Evolutionary conservation across 2,797 vertebrate species (phyloP), one percentile per base, ranked within the genome.

Genomic region (Percopsis omiscomaycus): DNA sequence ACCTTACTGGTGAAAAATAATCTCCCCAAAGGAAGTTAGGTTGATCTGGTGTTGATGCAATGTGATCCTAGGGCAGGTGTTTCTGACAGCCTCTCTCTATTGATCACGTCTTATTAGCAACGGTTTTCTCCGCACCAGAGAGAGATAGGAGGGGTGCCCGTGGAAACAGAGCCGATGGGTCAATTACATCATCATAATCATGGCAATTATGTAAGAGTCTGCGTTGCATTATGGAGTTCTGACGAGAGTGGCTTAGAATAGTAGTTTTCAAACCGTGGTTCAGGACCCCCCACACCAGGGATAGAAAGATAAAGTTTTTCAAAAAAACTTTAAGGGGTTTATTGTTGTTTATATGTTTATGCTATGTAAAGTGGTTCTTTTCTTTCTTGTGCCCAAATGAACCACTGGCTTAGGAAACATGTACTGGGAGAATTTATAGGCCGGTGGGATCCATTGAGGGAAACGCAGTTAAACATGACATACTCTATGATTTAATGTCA

Each of bases 41-140:
- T 45, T 3, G 68, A 75, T 60, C 55, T 37, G 47, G 44, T 49
- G 75, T 75, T 76, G 81, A 66, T 71, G 74, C 72, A 82, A 86
- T 47, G 57, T 61, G 69, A 79, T 79, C 71, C 62, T 69, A 49
- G 46, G 27, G 46, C 64, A 74, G 70, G 73, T 73, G 66, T 79
- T 79, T 73, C 64, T 54, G 64, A 73, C 75, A 79, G 64, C 47
- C 60, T 84, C 74, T 73, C 56, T 73, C 47, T 73, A 88, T 90
- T 80, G 89, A 92, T 89, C 77, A 68, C 42, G 66, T 68, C 71
- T 83, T 73, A 86, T 90, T 86, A 88, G 75, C 44, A 28, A 64
- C 79, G 81, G 68, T 67, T 79, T 68, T 57, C 61, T 64, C 56
- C 55, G 56, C 57, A 59, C 71, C 74, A 76, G 69, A 48, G 46